Conservation (phyloP, 1,140 invertebrate genomes). For the Bombus superbus region DNA sequence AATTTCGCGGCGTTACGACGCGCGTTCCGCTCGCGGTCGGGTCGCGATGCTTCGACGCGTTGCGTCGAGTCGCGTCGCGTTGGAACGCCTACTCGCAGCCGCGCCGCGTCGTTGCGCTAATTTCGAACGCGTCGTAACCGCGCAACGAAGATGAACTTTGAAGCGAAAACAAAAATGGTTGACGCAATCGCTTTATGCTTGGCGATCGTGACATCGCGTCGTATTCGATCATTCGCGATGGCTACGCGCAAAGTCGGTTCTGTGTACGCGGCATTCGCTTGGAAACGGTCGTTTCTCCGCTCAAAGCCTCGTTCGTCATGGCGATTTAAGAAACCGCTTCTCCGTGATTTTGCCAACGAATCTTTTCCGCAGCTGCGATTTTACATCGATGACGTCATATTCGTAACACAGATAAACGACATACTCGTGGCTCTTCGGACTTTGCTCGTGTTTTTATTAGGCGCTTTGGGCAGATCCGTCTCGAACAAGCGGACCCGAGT, state of each 20-base stretch:
- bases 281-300: background rate
- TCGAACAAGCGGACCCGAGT: no score
- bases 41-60: background rate
- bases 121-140: slow-evolving; percentile 37
- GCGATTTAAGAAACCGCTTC: background rate
- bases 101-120: slow-evolving; percentile 24
- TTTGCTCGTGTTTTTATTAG: no score
- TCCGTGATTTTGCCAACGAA: no score
- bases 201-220: background rate
- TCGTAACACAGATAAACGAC: no score
- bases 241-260: background rate
- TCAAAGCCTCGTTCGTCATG: no score
- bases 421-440: no score
- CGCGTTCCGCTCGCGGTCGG: background rate
- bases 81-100: slow-evolving; percentile 1
- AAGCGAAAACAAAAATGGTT: slow-evolving; percentile 47
- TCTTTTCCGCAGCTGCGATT: no score
- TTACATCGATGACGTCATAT: no score
- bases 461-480: no score
- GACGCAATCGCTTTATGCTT: slow-evolving; percentile 13
- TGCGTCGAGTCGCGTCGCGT: no score
- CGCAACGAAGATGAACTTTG: slow-evolving; percentile 49
- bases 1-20: background rate
- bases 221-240: background rate
- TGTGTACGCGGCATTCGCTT: background rate